Evolutionary conservation across 2,888 invertebrate genomes (phyloP), one percentile per base, ranked within the genome.

Genomic region (Epinotia bilunana): DNA sequence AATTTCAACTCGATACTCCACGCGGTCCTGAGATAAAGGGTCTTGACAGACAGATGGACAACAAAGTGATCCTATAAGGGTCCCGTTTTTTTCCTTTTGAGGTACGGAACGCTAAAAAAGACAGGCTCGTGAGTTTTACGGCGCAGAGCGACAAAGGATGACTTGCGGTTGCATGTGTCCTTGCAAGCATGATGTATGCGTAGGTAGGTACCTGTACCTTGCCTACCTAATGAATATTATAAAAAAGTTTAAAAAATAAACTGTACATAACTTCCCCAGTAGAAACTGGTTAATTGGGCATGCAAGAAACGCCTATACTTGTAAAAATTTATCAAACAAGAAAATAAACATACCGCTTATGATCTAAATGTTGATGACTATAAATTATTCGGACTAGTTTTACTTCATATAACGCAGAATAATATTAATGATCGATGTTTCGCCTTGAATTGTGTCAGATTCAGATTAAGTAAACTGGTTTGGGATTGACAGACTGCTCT

Each of bases 381-480:
- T 74, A 74, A 46, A 69, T 69, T 63, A 69, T 57, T 46, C 55
- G 53, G 39, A 20, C 55, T 33, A 43, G 46, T 69, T 69, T 33
- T 28, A 64, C 43, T 67, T 43, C 33, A 3, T 46, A 18, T 13
- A 43, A 0, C 39, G n/a, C 6, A 28, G 28, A 18, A 57, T 58
- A 60, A 69, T 63, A 74, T 74, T 60, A 64, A 74, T 64, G 74
- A 67, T 67, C 16, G 60, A 23, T 63, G 39, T 63, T 43, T 64
- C 33, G 23, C 68, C 73, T 74, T 49, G 69, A 23, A 63, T 63
- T 18, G 57, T 69, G 74, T 69, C 57, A 64, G 74, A 70, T 58
- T 53, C 16, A 63, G 74, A 69, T 74, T 63, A 64, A 53, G 33
- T 16, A n/a, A 69, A 70, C 74, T n/a, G 67, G 73, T 67, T 73